Conservation (phyloP, 2,113 vertebrate genomes). For the human (Homo sapiens) region GRCh38 chr4:95013501-95014000, state of each 20-base stretch:
- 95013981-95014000: background rate
- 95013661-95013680: background rate
- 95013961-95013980: background rate
- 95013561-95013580: background rate
- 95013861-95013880: constrained; percentile 2
- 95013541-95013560: background rate
- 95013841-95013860: background rate
- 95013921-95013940: background rate
- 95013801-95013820: background rate
- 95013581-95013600: background rate
- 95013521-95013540: background rate
- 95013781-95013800: background rate
- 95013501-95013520: background rate
- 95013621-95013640: background rate
- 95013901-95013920: background rate
- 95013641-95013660: background rate
- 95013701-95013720: background rate
- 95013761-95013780: background rate
- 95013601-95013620: background rate
- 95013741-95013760: background rate
- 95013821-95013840: background rate
- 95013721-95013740: background rate
- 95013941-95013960: background rate
- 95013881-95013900: background rate
- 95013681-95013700: background rate